phyloP scores from a whole-genome alignment of 2,888 invertebrate genomes.

The Calliphora vomitoria region DNA sequence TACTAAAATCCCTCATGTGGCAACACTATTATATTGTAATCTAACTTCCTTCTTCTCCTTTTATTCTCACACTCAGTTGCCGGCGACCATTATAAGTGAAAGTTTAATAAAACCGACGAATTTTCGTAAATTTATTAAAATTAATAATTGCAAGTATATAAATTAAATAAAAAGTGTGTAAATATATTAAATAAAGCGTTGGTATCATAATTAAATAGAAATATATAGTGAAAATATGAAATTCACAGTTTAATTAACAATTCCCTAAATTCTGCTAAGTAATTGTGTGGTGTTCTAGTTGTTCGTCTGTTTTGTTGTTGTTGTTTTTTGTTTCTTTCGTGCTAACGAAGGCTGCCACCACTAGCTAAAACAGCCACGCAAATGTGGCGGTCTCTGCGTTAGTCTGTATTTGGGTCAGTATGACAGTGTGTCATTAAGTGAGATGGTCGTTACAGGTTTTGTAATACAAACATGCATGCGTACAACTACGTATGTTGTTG shows the following conservation, averaged over 20 bases:
- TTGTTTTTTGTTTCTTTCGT: not conserved
- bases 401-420: not conserved
- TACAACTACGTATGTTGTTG: not conserved
- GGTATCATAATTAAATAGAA: not conserved
- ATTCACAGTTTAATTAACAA: not conserved
- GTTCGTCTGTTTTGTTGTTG: not conserved
- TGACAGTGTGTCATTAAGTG: not conserved
- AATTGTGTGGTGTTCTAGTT: not conserved
- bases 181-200: constrained; percentile 17
- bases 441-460: constrained; percentile 4
- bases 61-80: not conserved
- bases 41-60: not conserved
- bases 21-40: not conserved
- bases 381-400: not conserved
- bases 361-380: not conserved
- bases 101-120: not conserved
- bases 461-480: not conserved
- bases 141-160: not conserved
- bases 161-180: not conserved
- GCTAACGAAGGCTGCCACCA: constrained; percentile 11
- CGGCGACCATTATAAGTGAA: not conserved
- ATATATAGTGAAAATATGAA: not conserved
- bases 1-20: constrained; percentile 4
- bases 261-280: not conserved
- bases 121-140: not conserved